Evolutionary conservation across 2,888 invertebrate species (phyloP), one percentile per base, ranked within the genome.

Genomic region (Spicauda simplicius): DNA sequence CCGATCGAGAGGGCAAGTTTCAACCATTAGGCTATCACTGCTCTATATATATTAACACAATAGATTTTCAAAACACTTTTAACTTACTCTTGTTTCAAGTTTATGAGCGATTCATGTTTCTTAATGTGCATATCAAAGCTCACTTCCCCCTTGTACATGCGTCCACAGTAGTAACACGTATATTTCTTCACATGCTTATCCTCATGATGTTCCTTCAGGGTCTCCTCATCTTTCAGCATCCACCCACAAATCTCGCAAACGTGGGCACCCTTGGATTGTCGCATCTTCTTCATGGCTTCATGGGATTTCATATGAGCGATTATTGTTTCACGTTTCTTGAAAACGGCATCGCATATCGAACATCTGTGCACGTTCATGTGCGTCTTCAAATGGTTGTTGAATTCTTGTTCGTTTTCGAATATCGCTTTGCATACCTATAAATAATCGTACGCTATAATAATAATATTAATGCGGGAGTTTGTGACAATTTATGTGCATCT

Each of bases 81-180:
- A 25, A 57, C 56, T 60, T 6, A 67, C 67, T 61, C 52, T 6
- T 62, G 57, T 41, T 63, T 55, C 37, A 41, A 18, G 52, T 71
- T 76, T 48, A 78, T 73, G 58, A 78, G 77, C 55, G 76, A 73
- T 70, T 91, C 92, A 72, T 93, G 93, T 67, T 91, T 92, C 71
- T 80, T 80, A 1, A 92, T 85, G 70, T 93, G 93, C 64, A 73
- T 71, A 11, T 92, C 86, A 45, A 90, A 88, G 68, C 88, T 86
- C 0, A 69, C 1, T 69, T 83, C 85, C 0, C 83, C 84, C 65
- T 86, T 89, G 67, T 92, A 92, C 83, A 85, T 84, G 3, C 82
- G 75, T 0, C 92, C 92, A 63, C 93, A 93, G 71, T 90, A 92
- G 70, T 77, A 90, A 62, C 93, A 93, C 0, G 91, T 88, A 68